Evolutionary conservation across 1,140 invertebrate species (phyloP).

Genomic region (Dreissena rostriformis): DNA sequence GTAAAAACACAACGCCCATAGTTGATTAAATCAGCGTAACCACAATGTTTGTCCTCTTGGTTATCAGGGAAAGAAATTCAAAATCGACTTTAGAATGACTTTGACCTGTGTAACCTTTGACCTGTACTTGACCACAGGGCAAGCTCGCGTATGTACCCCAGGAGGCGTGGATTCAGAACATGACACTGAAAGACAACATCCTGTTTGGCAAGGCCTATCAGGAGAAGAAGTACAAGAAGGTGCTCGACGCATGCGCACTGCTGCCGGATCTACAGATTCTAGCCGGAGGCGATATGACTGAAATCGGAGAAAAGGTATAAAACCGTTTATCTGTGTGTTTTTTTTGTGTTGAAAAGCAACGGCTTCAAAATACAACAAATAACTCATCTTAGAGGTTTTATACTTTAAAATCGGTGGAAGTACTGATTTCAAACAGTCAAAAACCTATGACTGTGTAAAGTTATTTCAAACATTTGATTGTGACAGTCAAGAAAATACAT

Average conservation of each 20-base stretch:
- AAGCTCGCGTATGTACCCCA: conserved; percentile 89
- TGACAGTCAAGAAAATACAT: too few relatives aligned
- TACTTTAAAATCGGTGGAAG: too few relatives aligned
- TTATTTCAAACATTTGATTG: too few relatives aligned
- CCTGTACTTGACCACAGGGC: conserved; percentile 62
- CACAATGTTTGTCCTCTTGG: background rate
- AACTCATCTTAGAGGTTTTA: too few relatives aligned
- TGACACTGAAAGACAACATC: conserved; percentile 87
- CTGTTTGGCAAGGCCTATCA: conserved; percentile 84
- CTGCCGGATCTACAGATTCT: conserved; percentile 88
- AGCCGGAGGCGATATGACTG: conserved; percentile 86
- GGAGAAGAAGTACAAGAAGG: conserved; percentile 78
- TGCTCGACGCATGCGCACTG: conserved; percentile 84
- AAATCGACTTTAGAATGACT: background rate
- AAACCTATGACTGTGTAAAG: too few relatives aligned
- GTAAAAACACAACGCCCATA: too few relatives aligned
- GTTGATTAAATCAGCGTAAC: background rate
- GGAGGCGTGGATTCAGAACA: conserved; percentile 87
- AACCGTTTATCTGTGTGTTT: too few relatives aligned
- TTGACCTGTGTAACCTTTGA: background rate
- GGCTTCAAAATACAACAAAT: too few relatives aligned
- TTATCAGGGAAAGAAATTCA: background rate
- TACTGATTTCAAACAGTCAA: too few relatives aligned
- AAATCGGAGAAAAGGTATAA: conserved; percentile 79
- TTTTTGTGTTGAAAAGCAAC: too few relatives aligned